Evolutionary conservation across 1,140 invertebrate genomes (phyloP).

Genomic region (Sesamia nonagrioides): DNA sequence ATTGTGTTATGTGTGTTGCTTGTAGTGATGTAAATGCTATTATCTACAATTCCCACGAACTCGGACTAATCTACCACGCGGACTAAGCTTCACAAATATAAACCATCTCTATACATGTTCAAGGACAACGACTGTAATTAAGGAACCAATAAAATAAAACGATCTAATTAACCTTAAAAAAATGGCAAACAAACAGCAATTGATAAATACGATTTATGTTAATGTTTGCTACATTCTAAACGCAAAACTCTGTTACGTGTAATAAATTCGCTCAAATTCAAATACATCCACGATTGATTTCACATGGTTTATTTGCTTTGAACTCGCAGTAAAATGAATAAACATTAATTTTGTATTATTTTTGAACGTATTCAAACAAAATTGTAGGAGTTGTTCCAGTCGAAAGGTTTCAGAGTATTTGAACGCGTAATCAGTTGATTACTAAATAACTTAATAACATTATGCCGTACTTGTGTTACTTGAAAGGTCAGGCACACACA

Average conservation of each 20-base stretch:
- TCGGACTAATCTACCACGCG: too few relatives aligned
- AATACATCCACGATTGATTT: neutral
- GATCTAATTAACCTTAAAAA: neutral
- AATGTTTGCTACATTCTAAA: conserved; percentile 1
- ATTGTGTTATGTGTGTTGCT: too few relatives aligned
- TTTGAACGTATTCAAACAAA: neutral
- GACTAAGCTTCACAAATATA: neutral
- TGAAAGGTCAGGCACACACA: too few relatives aligned
- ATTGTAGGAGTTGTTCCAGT: neutral
- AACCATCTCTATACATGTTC: neutral
- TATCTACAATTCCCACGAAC: too few relatives aligned
- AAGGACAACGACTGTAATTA: neutral
- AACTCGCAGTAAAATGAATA: neutral
- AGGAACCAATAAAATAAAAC: neutral
- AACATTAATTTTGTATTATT: conserved; percentile 6
- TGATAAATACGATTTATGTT: neutral
- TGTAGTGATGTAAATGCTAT: too few relatives aligned
- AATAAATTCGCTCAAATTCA: neutral
- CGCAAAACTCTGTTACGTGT: neutral
- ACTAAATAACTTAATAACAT: neutral
- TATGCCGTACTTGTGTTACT: too few relatives aligned
- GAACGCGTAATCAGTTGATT: neutral
- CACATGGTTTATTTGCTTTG: conserved; percentile 6
- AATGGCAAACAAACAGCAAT: neutral
- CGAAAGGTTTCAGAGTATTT: neutral